Percentiles rank a stretch among this genome's conserved stretches.
These are phyloP conservation scores for Sipha flava DNA, from an alignment of 1,140 invertebrate genomes.

Conservation along the genomic window DNA sequence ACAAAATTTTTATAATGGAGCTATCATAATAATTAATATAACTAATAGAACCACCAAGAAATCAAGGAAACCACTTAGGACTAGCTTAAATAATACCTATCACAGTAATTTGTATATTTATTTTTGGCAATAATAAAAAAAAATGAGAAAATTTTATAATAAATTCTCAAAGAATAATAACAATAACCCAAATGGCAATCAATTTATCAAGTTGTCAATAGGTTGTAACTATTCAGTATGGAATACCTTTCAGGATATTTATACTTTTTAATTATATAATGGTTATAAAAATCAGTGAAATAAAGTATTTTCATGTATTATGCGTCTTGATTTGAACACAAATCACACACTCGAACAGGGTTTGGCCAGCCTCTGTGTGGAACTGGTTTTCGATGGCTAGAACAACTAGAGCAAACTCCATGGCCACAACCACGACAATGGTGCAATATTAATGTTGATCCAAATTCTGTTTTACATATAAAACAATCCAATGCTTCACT, in stretches of 20 bases:
- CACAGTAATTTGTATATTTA: slow-evolving; percentile 20
- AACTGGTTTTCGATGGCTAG: slow-evolving; percentile 53
- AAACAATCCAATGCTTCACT: slow-evolving; percentile 56
- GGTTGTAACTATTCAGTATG: not conserved
- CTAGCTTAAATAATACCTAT: slow-evolving; percentile 25
- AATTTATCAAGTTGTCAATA: not conserved
- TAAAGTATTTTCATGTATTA: not conserved
- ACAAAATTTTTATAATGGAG: not conserved
- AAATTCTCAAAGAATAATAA: not conserved
- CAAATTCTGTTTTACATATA: slow-evolving; percentile 50
- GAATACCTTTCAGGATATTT: not conserved
- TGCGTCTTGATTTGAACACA: slow-evolving; percentile 45
- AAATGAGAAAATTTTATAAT: not conserved
- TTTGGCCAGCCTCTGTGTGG: slow-evolving; percentile 59
- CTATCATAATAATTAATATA: not conserved
- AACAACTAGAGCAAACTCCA: slow-evolving; percentile 61
- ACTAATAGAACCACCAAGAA: slow-evolving; percentile 19
- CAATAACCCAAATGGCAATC: not conserved
- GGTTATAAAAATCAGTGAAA: not conserved
- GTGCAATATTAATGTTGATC: slow-evolving; percentile 48
- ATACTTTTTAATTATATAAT: not conserved
- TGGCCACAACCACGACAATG: slow-evolving; percentile 69
- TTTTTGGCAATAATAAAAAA: slow-evolving; percentile 1
- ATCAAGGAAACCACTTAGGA: slow-evolving; percentile 10
- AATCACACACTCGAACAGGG: slow-evolving; percentile 62